These are phyloP conservation scores for Drosophila novamexicana DNA, from an alignment of 1,140 invertebrate genomes.

Conservation along the genomic window DNA sequence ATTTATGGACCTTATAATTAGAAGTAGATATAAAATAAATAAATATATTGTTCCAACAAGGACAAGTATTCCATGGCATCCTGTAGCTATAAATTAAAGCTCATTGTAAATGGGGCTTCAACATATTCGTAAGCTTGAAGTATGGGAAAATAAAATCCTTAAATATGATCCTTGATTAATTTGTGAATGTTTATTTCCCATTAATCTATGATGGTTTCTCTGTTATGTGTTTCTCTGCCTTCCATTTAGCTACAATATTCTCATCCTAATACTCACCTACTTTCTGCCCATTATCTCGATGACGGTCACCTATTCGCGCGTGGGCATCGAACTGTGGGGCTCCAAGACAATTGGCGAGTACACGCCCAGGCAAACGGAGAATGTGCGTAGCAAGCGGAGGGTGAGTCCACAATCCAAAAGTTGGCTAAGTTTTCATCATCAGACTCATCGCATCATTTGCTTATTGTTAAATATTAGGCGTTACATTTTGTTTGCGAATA, in stretches of 20 bases:
- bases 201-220: background rate
- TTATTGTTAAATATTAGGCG: background rate
- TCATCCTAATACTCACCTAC: constrained; percentile 96
- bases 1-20: no score
- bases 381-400: constrained; percentile 96
- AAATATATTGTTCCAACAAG: no score
- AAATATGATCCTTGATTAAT: no score
- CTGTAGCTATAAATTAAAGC: no score
- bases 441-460: background rate
- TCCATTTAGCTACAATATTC: constrained; percentile 92
- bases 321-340: constrained; percentile 97
- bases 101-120: no score
- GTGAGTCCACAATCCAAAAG: constrained; percentile 86
- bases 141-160: no score
- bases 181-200: no score
- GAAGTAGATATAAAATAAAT: no score
- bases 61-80: no score
- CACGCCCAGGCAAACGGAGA: constrained; percentile 94
- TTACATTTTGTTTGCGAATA: constrained; percentile 3
- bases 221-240: background rate
- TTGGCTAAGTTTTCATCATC: constrained; percentile 16
- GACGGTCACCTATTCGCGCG: constrained; percentile 95
- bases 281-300: constrained; percentile 96
- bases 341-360: constrained; percentile 97
- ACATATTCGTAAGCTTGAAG: no score